Conservation (phyloP, 2,797 vertebrate species). For the Rousettus madagascariensis region DNA sequence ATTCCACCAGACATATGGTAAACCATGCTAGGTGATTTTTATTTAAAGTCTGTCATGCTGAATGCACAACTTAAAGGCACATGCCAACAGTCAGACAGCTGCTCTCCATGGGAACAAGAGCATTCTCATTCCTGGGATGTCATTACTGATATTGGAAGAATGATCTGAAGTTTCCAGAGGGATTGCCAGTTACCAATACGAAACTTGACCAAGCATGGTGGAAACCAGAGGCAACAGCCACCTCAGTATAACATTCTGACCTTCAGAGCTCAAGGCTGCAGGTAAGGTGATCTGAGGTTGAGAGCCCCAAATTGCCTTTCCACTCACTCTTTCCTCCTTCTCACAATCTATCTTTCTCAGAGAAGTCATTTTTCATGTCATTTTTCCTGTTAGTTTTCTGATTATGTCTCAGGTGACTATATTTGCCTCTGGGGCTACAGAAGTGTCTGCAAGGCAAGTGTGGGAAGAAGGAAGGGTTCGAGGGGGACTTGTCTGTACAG, state of each 20-base stretch:
- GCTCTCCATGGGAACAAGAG: neutral
- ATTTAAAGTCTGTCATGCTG: constrained; percentile 31
- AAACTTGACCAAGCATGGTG: neutral
- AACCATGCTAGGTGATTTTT: constrained; percentile 55
- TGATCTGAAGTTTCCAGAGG: neutral
- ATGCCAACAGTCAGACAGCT: neutral
- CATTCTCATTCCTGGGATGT: neutral
- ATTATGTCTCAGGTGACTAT: constrained; percentile 45
- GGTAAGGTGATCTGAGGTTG: neutral
- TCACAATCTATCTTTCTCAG: neutral
- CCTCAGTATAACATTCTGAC: neutral
- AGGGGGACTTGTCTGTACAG: neutral
- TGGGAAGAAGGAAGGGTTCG: neutral
- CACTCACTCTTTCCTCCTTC: neutral
- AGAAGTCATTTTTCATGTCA: neutral
- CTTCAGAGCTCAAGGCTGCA: neutral
- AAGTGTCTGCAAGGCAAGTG: neutral
- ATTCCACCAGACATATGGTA: constrained; percentile 54
- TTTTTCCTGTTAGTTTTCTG: neutral
- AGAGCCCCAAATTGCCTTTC: neutral
- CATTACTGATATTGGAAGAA: neutral
- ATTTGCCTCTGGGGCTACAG: neutral
- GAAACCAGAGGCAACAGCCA: neutral
- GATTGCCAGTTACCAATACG: neutral
- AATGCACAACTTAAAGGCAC: constrained; percentile 28